Conservation (phyloP, 1,140 invertebrate species). For the Pissodes strobi region DNA sequence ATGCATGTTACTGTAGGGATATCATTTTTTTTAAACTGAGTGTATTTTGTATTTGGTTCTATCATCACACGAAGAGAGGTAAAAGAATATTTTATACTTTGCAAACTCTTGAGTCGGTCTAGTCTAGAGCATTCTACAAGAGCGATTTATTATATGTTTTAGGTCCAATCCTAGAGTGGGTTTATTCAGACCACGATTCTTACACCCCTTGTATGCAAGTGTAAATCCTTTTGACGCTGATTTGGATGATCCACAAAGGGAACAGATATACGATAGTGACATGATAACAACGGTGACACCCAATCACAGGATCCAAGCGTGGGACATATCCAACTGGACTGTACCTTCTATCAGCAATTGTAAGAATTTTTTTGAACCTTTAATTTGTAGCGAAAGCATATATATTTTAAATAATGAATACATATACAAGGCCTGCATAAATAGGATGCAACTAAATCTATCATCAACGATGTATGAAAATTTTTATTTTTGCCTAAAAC, state of each 20-base stretch:
- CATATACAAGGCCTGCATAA: neutral
- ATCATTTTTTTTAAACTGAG: too few species aligned
- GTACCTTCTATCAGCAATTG: constrained; percentile 77
- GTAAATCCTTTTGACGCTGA: constrained; percentile 54
- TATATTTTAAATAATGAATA: neutral
- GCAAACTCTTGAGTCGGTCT: too few species aligned
- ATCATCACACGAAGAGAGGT: too few species aligned
- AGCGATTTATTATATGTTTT: neutral
- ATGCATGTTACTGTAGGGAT: too few species aligned
- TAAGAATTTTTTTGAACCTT: too few species aligned
- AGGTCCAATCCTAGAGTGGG: constrained; percentile 42
- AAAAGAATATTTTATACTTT: too few species aligned
- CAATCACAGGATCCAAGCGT: constrained; percentile 79
- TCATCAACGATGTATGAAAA: neutral
- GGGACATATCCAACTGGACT: constrained; percentile 74
- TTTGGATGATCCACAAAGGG: constrained; percentile 53
- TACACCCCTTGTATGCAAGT: constrained; percentile 54
- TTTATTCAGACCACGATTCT: constrained; percentile 52
- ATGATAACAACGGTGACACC: constrained; percentile 54
- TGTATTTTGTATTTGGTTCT: too few species aligned
- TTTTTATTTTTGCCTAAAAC: constrained; percentile 4
- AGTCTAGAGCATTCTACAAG: neutral
- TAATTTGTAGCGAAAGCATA: neutral
- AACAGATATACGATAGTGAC: constrained; percentile 52
- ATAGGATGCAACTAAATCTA: neutral